Evolutionary conservation across 2,797 vertebrate genomes (phyloP).

Genomic region (Ctenosaura bakeri): DNA sequence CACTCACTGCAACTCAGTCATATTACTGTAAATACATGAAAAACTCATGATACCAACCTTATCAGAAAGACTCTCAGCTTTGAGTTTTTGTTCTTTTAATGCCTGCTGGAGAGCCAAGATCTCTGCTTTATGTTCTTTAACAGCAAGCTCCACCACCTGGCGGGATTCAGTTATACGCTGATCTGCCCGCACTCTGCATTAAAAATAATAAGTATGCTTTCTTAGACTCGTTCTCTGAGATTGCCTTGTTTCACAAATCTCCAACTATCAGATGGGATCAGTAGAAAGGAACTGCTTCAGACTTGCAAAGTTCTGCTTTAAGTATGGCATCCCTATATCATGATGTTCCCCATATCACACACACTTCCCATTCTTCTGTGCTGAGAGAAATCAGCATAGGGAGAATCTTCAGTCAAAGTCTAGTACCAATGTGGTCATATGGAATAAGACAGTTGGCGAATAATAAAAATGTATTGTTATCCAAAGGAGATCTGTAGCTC

Average conservation of each 20-base stretch:
- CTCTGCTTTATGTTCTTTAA: conserved; percentile 98
- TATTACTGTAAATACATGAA: conserved; percentile 9
- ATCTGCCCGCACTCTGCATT: conserved; percentile 89
- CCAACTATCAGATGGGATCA: conserved; percentile 34
- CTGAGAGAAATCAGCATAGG: conserved; percentile 39
- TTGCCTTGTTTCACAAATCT: conserved; percentile 54
- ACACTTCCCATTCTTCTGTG: conserved; percentile 39
- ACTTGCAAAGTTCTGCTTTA: conserved; percentile 36
- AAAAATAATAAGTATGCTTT: conserved; percentile 63
- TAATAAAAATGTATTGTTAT: conserved; percentile 50
- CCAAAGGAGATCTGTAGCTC: conserved; percentile 47
- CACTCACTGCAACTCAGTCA: neutral
- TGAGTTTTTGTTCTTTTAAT: conserved; percentile 97
- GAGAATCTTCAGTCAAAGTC: conserved; percentile 48
- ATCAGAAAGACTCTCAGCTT: conserved; percentile 97
- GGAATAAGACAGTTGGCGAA: conserved; percentile 48
- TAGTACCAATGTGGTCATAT: conserved; percentile 28
- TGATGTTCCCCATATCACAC: neutral
- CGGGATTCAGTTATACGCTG: conserved; percentile 96
- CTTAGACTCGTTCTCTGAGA: conserved; percentile 46
- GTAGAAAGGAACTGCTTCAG: neutral
- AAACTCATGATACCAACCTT: conserved; percentile 82
- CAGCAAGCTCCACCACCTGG: conserved; percentile 94
- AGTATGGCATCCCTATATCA: neutral
- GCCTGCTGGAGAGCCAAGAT: conserved; percentile 95